These are phyloP conservation scores for Phlogophora meticulosa DNA, from an alignment of 2,888 invertebrate genomes.

Conservation along the genomic window DNA sequence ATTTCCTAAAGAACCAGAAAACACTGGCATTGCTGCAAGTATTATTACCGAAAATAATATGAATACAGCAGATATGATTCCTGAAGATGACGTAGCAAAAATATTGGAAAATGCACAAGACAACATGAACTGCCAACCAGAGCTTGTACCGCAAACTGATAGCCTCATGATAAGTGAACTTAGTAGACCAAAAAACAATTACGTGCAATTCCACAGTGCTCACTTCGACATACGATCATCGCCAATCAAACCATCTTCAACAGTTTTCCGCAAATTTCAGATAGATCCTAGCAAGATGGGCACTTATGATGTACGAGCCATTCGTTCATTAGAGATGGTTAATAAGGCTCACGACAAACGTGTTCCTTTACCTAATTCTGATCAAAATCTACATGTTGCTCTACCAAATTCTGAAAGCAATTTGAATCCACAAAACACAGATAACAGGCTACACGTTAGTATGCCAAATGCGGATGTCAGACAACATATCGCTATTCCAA, in stretches of 20 bases:
- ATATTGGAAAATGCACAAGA: conserved; percentile 42
- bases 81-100: conserved; percentile 38
- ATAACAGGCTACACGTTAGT: conserved; percentile 34
- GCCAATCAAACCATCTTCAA: conserved; percentile 85
- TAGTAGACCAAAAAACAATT: conserved; percentile 68
- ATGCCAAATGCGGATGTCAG: conserved; percentile 32
- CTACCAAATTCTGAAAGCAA: conserved; percentile 35
- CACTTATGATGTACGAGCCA: conserved; percentile 81
- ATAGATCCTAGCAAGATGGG: conserved; percentile 83
- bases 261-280: conserved; percentile 86
- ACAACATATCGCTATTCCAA: conserved; percentile 35
- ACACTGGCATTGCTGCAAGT: conserved; percentile 23
- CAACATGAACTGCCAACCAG: conserved; percentile 37
- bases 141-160: conserved; percentile 25
- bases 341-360: conserved; percentile 49
- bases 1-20: conserved; percentile 39
- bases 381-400: conserved; percentile 33
- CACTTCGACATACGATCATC: conserved; percentile 88
- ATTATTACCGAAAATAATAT: conserved; percentile 44
- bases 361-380: conserved; percentile 23
- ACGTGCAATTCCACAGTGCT: conserved; percentile 84
- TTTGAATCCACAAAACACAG: conserved; percentile 17
- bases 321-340: conserved; percentile 78
- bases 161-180: conserved; percentile 53
- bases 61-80: conserved; percentile 27